These are phyloP conservation scores for Neomorphus geoffroyi DNA, from an alignment of 2,797 vertebrate genomes.

Conservation along the genomic window DNA sequence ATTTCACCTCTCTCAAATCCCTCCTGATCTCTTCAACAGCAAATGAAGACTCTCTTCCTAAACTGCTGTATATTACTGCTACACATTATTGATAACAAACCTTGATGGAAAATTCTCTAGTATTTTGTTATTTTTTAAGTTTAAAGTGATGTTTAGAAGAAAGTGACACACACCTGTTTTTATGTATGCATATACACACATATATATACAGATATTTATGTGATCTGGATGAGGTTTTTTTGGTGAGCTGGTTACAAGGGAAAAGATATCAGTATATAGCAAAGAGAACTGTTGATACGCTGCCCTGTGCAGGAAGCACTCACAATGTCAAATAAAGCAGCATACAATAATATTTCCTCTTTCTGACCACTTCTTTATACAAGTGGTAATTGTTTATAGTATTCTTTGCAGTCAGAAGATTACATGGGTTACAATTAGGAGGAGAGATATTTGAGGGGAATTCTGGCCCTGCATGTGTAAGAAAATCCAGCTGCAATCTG, in stretches of 20 bases:
- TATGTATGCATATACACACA: too few species aligned
- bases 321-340: neutral
- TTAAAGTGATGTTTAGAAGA: neutral
- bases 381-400: neutral
- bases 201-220: neutral
- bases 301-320: neutral
- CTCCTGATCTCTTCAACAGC: neutral
- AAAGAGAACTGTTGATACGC: neutral
- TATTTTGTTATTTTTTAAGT: neutral
- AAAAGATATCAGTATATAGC: neutral
- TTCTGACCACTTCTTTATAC: neutral
- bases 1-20: slow-evolving; percentile 25
- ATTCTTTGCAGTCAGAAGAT: neutral
- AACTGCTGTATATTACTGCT: neutral
- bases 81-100: neutral
- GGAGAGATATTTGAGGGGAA: neutral
- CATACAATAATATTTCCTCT: neutral
- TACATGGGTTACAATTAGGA: neutral
- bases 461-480: neutral
- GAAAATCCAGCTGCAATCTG: neutral
- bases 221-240: neutral
- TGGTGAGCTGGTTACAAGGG: neutral
- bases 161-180: neutral
- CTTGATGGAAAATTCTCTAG: neutral
- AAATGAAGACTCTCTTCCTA: neutral